These are phyloP conservation scores for Leptopilina syphax DNA, from an alignment of 2,888 invertebrate species.

Conservation along the genomic window DNA sequence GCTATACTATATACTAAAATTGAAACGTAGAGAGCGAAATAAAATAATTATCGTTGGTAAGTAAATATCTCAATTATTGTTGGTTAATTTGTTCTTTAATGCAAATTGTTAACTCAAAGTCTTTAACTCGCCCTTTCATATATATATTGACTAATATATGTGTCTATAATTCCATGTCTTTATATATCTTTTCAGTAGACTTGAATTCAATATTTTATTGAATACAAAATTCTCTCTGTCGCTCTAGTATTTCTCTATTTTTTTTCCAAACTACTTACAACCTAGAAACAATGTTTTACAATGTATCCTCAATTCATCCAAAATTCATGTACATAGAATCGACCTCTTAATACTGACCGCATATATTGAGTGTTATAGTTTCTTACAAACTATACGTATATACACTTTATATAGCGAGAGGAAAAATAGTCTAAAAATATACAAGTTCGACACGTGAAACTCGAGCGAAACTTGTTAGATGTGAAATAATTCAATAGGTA, in stretches of 20 bases:
- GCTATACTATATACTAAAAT: too few species aligned
- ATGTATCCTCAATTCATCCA: neutral
- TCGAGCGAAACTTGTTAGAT: too few species aligned
- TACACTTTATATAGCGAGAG: too few species aligned
- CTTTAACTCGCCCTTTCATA: too few species aligned
- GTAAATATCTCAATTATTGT: too few species aligned
- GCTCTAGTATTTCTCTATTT: neutral
- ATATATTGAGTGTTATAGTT: neutral
- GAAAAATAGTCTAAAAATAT: too few species aligned
- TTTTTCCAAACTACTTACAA: neutral
- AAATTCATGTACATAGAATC: slow-evolving; percentile 21
- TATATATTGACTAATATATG: neutral
- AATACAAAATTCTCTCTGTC: neutral
- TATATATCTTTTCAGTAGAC: neutral
- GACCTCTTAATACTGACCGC: neutral
- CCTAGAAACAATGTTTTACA: slow-evolving; percentile 22
- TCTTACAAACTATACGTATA: neutral
- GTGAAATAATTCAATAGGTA: too few species aligned
- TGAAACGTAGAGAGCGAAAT: too few species aligned
- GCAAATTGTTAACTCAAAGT: too few species aligned
- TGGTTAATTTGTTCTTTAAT: too few species aligned
- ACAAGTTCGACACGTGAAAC: too few species aligned
- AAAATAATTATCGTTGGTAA: too few species aligned
- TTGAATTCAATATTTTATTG: neutral
- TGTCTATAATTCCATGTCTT: neutral